phyloP scores from a whole-genome alignment of 2,113 vertebrate genomes.

The Gymnocephalus cernua region DNA sequence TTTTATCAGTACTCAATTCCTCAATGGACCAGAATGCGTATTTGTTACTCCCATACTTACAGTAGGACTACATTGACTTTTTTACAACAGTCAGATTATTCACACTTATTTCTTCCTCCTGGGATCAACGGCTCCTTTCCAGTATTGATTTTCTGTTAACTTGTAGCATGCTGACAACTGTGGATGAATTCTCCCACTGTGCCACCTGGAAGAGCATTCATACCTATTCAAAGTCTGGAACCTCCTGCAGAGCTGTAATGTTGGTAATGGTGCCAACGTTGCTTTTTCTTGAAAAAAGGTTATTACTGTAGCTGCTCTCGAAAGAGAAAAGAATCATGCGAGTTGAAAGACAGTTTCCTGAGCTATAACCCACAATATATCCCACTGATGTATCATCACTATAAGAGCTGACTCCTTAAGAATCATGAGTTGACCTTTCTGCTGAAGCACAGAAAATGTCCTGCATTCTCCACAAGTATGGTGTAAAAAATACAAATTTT shows the following conservation, averaged over 20 bases:
- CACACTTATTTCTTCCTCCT: not conserved
- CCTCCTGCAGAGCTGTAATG: conserved; percentile 15
- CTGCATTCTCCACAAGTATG: conserved; percentile 2
- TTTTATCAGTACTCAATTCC: not conserved
- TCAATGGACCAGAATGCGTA: not conserved
- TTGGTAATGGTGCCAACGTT: conserved; percentile 13
- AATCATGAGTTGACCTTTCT: conserved; percentile 17
- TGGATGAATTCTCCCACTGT: not conserved
- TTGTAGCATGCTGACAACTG: not conserved
- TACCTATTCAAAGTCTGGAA: not conserved
- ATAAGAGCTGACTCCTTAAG: conserved; percentile 17
- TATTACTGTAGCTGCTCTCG: conserved; percentile 20
- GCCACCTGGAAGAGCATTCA: conserved; percentile 34
- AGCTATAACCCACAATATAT: conserved; percentile 34
- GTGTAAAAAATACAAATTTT: too few relatives aligned
- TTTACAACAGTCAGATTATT: not conserved
- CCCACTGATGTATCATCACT: conserved; percentile 31
- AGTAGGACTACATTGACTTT: not conserved
- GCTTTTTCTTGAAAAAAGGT: conserved; percentile 3
- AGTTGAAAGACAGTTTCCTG: conserved; percentile 5
- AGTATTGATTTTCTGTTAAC: not conserved
- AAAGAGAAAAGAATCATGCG: conserved; percentile 16
- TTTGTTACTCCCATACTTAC: not conserved
- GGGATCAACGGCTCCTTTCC: not conserved
- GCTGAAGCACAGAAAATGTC: conserved; percentile 26